Conservation (phyloP, 2,797 vertebrate species). For the Scolopax rusticola region DNA sequence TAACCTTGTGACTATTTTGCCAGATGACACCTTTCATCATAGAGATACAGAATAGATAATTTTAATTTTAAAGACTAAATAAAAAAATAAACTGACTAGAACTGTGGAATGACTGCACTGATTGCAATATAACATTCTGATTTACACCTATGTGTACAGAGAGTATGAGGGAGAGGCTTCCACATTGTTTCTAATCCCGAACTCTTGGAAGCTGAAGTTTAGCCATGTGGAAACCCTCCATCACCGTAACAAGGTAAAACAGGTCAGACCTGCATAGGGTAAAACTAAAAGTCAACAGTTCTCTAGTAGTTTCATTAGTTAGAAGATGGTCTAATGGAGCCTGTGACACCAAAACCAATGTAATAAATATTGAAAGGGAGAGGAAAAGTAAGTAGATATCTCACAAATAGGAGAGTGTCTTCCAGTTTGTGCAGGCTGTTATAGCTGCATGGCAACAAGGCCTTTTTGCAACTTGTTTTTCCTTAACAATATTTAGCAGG, state of each 20-base stretch:
- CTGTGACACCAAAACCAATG: neutral
- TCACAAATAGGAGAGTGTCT: neutral
- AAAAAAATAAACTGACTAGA: neutral
- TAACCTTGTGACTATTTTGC: neutral
- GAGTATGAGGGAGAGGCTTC: neutral
- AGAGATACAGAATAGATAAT: neutral
- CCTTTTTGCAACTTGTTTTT: neutral
- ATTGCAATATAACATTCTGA: neutral
- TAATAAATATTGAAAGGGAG: neutral
- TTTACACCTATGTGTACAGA: neutral
- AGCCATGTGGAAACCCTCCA: neutral
- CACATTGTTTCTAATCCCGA: neutral
- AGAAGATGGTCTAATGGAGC: neutral
- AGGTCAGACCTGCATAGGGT: slow-evolving; percentile 13
- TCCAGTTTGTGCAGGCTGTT: neutral
- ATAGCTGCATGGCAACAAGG: neutral
- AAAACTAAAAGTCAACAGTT: slow-evolving; percentile 33
- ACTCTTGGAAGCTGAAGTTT: slow-evolving; percentile 49
- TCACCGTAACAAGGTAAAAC: slow-evolving; percentile 47
- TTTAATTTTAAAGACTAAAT: neutral
- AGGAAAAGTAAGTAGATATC: neutral
- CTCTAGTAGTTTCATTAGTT: slow-evolving; percentile 37
- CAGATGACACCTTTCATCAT: neutral
- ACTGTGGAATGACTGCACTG: neutral
- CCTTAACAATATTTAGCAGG: neutral